A percentile compares a stretch with the other conserved stretches of the same genome.
Evolutionary conservation across 2,113 vertebrate species (phyloP).

Genomic region (Bos indicus): DNA sequence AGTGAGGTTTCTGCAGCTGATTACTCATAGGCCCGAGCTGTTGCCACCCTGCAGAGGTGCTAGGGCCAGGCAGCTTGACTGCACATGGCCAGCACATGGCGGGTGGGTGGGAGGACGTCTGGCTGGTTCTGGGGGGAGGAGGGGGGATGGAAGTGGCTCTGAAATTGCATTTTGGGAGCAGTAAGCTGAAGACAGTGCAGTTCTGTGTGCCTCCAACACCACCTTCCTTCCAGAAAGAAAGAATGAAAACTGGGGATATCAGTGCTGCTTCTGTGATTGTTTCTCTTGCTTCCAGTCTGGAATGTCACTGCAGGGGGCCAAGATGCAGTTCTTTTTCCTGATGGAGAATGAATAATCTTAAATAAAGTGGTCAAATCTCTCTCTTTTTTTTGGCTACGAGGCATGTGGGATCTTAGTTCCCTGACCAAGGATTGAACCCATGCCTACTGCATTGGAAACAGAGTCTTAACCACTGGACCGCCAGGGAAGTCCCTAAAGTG

Average conservation of each 20-base stretch:
- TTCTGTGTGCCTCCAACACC: slow-evolving; percentile 30
- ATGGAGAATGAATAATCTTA: neutral
- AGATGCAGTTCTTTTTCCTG: neutral
- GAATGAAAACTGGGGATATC: neutral
- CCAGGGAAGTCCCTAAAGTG: neutral
- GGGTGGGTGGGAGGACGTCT: slow-evolving; percentile 56
- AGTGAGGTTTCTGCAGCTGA: slow-evolving; percentile 33
- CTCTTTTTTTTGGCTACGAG: neutral
- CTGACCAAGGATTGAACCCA: neutral
- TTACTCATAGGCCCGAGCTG: slow-evolving; percentile 49
- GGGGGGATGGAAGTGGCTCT: neutral
- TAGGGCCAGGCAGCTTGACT: slow-evolving; percentile 47
- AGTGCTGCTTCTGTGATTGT: neutral
- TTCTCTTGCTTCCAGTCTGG: neutral
- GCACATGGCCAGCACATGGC: slow-evolving; percentile 63
- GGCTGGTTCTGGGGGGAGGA: neutral
- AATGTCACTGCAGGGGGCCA: neutral
- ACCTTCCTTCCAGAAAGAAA: neutral
- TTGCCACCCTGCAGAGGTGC: slow-evolving; percentile 53
- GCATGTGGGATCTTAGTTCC: neutral
- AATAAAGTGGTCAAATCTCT: neutral
- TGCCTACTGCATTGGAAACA: neutral
- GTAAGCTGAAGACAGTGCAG: neutral
- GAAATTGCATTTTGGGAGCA: slow-evolving; percentile 30
- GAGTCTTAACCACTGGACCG: neutral